A percentile compares a stretch with the other conserved stretches of the same genome.
Conservation (phyloP, 35 echinoderm and acorn worm species). For the Hemicentrotus pulcherrimus region DNA sequence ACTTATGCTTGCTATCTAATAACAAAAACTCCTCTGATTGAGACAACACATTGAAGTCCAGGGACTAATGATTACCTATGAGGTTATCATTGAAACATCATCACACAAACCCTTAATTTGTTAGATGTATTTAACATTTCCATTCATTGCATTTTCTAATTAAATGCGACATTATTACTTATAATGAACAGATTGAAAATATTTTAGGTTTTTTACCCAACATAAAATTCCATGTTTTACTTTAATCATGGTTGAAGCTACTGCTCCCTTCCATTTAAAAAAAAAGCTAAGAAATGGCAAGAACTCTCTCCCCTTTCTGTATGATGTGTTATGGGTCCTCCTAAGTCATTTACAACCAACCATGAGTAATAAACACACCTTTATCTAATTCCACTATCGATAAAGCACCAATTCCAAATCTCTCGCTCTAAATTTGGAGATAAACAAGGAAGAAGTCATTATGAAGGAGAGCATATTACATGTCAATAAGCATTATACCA, state of each 20-base stretch:
- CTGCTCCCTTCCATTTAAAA: not conserved
- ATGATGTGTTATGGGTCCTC: not conserved
- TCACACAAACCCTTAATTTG: no score
- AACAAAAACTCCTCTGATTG: no score
- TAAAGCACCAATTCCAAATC: not conserved
- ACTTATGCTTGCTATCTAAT: no score
- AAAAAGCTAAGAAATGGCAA: not conserved
- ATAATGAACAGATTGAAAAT: not conserved
- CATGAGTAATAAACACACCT: conserved; percentile 10
- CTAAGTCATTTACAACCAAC: not conserved
- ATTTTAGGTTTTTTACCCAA: not conserved
- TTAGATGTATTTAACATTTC: no score
- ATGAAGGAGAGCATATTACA: not conserved
- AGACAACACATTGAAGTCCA: no score
- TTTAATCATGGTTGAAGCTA: not conserved
- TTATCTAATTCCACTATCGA: not conserved
- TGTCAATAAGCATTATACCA: not conserved
- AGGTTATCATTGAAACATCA: no score
- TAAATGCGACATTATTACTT: no score
- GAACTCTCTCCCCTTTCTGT: not conserved
- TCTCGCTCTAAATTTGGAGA: not conserved
- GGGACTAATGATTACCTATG: no score
- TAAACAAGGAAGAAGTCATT: not conserved
- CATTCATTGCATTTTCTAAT: no score
- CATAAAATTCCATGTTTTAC: not conserved